Base-by-base conservation (phyloP, 2,888 invertebrate species). In the Diadromus collaris region DNA sequence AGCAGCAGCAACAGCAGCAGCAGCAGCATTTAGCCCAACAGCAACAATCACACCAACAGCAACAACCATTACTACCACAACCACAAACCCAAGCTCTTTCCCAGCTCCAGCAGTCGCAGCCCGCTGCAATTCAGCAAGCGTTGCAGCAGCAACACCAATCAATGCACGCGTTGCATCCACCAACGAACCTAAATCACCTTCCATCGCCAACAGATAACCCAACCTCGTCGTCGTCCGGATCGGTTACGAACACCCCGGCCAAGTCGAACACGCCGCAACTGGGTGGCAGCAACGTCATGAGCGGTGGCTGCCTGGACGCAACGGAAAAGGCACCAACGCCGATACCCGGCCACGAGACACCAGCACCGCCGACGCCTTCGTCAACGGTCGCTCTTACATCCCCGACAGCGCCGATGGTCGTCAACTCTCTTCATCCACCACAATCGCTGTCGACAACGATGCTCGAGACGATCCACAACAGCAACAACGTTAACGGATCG, bases 51-150 rank as follows among this genome's bases (percentile, higher is more conserved):
- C 85, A 84, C 4, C 85, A 85, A 5, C 86, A 86, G 78, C 86
- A 86, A 80, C 84, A 82, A 77, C 84, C 78, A 72, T 65, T 74
- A 67, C 56, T 71, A 27, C 64, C 79, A 70, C 85, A 92, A 70
- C 87, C 92, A 92, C 92, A 92, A 92, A 91, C 92, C 92, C 81
- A 92, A 92, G 85, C 92, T 91, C 88, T 92, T 91, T 92, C 93
- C 92, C 92, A 91, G 91, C 92, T 93, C 92, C 88, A 88, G 75
- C 82, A 80, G 67, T 75, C 86, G 9, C 85, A 85, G n/a, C 86
- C 82, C 34, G 78, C 56, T 76, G 92, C 78, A 41, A 60, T 67
- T 24, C 82, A 81, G 58, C 81, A 79, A 70, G 78, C 78, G 24
- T 82, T 92, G 92, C 86, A 93, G 91, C 89, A 88, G 78, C 85